These are phyloP conservation scores for Mesochorus sp. DNA, from an alignment of 2,888 invertebrate species.

Conservation along the genomic window DNA sequence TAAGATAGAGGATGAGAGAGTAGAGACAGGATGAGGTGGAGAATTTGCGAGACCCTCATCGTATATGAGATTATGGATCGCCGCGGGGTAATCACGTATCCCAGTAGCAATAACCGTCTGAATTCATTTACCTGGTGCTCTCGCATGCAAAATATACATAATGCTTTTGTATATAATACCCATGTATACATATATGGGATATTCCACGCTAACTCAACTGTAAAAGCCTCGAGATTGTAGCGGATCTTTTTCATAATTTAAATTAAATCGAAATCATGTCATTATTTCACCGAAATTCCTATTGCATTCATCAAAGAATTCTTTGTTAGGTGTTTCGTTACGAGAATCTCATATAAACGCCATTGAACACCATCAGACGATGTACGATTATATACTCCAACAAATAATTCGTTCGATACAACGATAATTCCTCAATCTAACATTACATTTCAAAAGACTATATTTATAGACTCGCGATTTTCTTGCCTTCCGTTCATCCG, in stretches of 20 bases:
- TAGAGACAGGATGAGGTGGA: slow-evolving; percentile 56
- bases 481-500: not conserved
- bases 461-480: slow-evolving; percentile 8
- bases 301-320: too few species aligned
- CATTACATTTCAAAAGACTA: too few species aligned
- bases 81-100: slow-evolving; percentile 69
- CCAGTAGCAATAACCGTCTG: slow-evolving; percentile 69
- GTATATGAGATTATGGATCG: slow-evolving; percentile 66
- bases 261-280: too few species aligned
- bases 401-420: slow-evolving; percentile 12
- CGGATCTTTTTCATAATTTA: too few species aligned
- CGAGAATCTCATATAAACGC: not conserved
- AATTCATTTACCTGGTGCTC: slow-evolving; percentile 64
- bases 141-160: slow-evolving; percentile 45
- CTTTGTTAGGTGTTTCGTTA: slow-evolving; percentile 15
- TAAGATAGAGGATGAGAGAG: slow-evolving; percentile 31
- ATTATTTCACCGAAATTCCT: too few species aligned
- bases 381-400: not conserved
- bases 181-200: too few species aligned
- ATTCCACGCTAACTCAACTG: too few species aligned
- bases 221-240: too few species aligned
- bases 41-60: slow-evolving; percentile 54
- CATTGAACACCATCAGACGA: slow-evolving; percentile 9
- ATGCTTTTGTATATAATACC: too few species aligned
- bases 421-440: not conserved